Evolutionary conservation across 2,888 invertebrate genomes (phyloP).

Genomic region (Oxycera nigricornis): DNA sequence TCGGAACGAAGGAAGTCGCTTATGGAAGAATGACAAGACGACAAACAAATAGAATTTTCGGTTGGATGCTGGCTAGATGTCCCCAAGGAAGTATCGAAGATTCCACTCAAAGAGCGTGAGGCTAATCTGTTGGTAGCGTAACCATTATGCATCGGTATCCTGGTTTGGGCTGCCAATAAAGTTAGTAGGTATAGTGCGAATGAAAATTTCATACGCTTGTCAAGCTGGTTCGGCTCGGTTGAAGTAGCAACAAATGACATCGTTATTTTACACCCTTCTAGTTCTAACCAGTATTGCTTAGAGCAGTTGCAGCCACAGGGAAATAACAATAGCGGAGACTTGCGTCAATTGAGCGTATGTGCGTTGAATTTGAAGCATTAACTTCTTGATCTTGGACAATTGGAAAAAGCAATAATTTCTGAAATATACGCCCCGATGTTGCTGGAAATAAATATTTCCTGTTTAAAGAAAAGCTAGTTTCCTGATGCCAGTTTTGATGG

Average conservation of each 20-base stretch:
- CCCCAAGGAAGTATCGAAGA: constrained; percentile 21
- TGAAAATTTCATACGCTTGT: constrained; percentile 36
- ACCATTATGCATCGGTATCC: background rate
- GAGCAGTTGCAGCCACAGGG: no score
- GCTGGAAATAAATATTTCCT: no score
- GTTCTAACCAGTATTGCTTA: no score
- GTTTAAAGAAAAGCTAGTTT: no score
- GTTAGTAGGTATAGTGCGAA: constrained; percentile 21
- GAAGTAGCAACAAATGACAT: constrained; percentile 24
- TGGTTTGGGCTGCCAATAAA: background rate
- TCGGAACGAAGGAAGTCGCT: background rate
- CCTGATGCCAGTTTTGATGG: no score
- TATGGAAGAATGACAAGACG: background rate
- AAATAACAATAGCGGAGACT: no score
- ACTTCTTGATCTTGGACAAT: no score
- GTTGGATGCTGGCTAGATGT: constrained; percentile 3
- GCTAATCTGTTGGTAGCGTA: constrained; percentile 6
- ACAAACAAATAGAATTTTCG: constrained; percentile 17
- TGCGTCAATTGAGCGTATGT: no score
- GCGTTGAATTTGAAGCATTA: no score
- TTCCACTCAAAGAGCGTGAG: background rate
- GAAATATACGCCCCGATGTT: no score
- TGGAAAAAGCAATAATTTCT: no score
- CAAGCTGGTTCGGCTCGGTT: background rate
- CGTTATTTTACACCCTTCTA: constrained; percentile 4